These are phyloP conservation scores for Lasioglossum calceatum DNA, from an alignment of 2,888 invertebrate genomes.

Conservation along the genomic window DNA sequence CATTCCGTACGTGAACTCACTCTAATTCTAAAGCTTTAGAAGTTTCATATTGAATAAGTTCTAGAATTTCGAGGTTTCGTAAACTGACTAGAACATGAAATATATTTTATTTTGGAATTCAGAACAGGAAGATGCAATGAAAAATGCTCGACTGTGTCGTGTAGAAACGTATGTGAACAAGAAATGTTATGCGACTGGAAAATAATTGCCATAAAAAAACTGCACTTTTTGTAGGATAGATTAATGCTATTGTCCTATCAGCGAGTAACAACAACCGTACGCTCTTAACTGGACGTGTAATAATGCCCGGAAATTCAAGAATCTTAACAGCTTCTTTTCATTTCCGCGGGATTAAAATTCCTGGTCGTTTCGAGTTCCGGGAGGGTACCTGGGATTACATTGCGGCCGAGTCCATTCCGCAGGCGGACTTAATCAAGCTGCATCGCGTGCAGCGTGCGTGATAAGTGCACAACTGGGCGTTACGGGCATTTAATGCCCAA, in stretches of 20 bases:
- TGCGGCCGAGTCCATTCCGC: not conserved
- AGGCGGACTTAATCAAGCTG: not conserved
- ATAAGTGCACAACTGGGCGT: slow-evolving; percentile 21
- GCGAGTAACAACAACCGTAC: not conserved
- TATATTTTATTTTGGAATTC: not conserved
- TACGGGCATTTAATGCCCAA: slow-evolving; percentile 37
- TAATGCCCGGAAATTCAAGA: not conserved
- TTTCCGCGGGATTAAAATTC: not conserved
- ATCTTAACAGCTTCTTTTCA: not conserved
- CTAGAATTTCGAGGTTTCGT: too few species aligned
- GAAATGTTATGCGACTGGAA: too few species aligned
- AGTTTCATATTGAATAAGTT: too few species aligned
- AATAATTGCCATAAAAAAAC: not conserved
- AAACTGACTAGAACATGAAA: not conserved
- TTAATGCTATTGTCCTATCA: not conserved
- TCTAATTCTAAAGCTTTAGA: too few species aligned
- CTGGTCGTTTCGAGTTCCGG: not conserved
- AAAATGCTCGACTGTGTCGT: not conserved
- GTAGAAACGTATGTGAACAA: too few species aligned
- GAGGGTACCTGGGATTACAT: not conserved
- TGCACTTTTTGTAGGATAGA: not conserved
- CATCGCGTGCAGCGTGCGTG: slow-evolving; percentile 4
- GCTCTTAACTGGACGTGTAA: not conserved
- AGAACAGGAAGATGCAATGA: not conserved
- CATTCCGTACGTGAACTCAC: too few species aligned